Evolutionary conservation across 2,888 invertebrate genomes (phyloP), one percentile per base, ranked within the genome.

Genomic region (Aricia artaxerxes): DNA sequence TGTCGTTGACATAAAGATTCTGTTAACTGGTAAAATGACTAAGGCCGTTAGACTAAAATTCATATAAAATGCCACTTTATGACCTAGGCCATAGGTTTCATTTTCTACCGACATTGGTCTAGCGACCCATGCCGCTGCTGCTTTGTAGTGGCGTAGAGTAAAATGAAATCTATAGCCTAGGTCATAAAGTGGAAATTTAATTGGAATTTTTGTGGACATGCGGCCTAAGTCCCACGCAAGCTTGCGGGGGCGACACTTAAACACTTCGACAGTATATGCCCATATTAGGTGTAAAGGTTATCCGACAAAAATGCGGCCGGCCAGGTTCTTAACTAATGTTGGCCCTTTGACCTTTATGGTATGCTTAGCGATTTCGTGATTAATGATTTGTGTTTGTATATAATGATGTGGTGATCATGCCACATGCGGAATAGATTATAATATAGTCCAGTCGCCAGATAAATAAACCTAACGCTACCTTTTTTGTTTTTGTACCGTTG

Each of bases 261-360:
- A 69, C 13, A 38, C 69, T 69, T 69, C 69, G 16, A 69, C 35
- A 69, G 13, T 16, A 69, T 69, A 69, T 69, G 35, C 38, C 69
- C 35, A 38, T 69, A 69, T 69, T 38, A 38, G 69, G 69, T 69
- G 11, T 38, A 69, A 69, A 69, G 69, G 69, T 69, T 69, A 69
- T 69, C 69, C 1, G 35, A 69, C 69, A 69, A 69, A 69, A 69
- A 69, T 69, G 69, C 69, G 69, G 69, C 35, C 13, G 69, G 13
- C 35, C 69, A 69, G 69, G 69, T 35, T 57, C 57, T 69, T 69
- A 69, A 69, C 35, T 69, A 69, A 69, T 69, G 69, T 69, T 35
- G 35, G 35, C 13, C 69, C 69, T 69, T 38, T 69, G 69, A 69
- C 69, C 69, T 35, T 69, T 35, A 38, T 38, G 16, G 69, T 31